These are phyloP conservation scores for Rhagoletis pomonella DNA, from an alignment of 1,140 invertebrate genomes.

Conservation along the genomic window DNA sequence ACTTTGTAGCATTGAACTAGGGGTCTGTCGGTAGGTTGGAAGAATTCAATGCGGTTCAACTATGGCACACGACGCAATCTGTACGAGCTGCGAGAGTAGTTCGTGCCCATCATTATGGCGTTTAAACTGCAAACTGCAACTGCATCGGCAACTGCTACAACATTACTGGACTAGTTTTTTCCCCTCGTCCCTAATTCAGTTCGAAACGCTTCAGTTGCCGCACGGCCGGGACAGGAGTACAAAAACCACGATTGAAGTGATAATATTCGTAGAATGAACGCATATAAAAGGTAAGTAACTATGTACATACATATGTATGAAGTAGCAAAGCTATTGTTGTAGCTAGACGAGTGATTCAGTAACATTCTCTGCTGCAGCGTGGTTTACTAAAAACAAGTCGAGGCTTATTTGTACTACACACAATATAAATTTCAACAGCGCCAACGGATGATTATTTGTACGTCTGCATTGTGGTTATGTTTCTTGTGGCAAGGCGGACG, in stretches of 20 bases:
- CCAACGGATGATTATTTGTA: conserved; percentile 3
- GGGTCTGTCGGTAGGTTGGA: not conserved
- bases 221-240: not conserved
- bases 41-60: not conserved
- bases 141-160: not conserved
- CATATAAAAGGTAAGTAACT: not conserved
- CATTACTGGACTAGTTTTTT: conserved; percentile 7
- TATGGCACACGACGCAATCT: not conserved
- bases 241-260: not conserved
- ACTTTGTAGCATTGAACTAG: not conserved
- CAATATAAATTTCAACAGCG: conserved; percentile 1
- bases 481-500: not conserved
- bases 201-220: conserved; percentile 30
- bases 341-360: not conserved
- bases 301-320: too few species aligned
- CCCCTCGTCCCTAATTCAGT: not conserved
- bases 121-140: conserved; percentile 4
- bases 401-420: not conserved
- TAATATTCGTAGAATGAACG: not conserved
- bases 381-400: conserved; percentile 44
- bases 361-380: not conserved
- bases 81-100: not conserved
- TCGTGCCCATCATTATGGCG: conserved; percentile 43
- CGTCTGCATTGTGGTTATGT: not conserved
- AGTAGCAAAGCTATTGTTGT: not conserved